phyloP scores from a whole-genome alignment of 2,113 vertebrate genomes.

The Saccopteryx bilineata region DNA sequence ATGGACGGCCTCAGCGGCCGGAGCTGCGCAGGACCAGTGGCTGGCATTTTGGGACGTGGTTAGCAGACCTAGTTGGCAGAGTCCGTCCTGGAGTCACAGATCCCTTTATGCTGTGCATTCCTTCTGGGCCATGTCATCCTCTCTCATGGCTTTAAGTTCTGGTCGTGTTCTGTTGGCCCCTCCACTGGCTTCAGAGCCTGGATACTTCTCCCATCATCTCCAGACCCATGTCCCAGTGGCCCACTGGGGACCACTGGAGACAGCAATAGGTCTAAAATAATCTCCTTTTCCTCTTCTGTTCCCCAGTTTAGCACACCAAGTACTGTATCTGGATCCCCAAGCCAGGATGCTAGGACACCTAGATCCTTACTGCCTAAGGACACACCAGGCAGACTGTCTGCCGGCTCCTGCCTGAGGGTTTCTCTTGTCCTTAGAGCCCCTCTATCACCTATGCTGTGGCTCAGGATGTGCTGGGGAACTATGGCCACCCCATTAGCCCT shows the following conservation, averaged over 20 bases:
- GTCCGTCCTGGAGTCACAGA: background rate
- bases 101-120: background rate
- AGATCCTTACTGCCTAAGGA: background rate
- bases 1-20: background rate
- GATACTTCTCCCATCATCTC: background rate
- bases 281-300: background rate
- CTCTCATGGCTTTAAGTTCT: background rate
- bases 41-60: accelerated
- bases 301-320: background rate
- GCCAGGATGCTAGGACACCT: background rate
- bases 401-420: background rate
- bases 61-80: too few relatives aligned
- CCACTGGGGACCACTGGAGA: background rate
- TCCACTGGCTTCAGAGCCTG: background rate
- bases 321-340: background rate
- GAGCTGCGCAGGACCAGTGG: background rate
- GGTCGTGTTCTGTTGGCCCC: background rate
- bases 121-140: background rate
- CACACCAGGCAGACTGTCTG: background rate
- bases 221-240: too few relatives aligned
- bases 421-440: background rate
- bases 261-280: background rate
- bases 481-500: background rate
- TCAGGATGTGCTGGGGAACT: background rate
- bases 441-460: background rate